Evolutionary conservation across 1,140 invertebrate species (phyloP).

Genomic region (Caenorhabditis briggsae): DNA sequence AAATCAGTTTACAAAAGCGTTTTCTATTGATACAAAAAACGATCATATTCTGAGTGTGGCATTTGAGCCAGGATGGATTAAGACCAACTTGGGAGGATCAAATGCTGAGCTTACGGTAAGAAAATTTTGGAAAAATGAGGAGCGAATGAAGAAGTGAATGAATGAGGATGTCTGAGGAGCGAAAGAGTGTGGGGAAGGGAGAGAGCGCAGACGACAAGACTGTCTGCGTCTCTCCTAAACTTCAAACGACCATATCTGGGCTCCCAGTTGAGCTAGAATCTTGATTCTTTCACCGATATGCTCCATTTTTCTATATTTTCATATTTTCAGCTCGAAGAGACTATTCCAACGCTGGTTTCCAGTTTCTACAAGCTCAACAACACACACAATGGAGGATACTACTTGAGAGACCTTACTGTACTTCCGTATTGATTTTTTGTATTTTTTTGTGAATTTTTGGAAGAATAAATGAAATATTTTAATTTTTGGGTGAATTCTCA

Average conservation of each 20-base stretch:
- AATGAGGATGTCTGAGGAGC: too few relatives aligned
- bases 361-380: slow-evolving; percentile 15
- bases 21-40: slow-evolving; percentile 27
- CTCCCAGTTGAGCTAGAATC: too few relatives aligned
- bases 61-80: slow-evolving; percentile 33
- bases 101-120: slow-evolving; percentile 13
- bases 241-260: too few relatives aligned
- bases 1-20: neutral
- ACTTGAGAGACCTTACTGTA: neutral
- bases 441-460: neutral
- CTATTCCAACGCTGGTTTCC: neutral
- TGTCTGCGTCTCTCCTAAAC: too few relatives aligned
- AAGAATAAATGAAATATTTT: too few relatives aligned
- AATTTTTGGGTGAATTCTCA: too few relatives aligned
- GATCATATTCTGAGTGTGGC: slow-evolving; percentile 29
- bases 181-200: too few relatives aligned
- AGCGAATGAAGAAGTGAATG: neutral
- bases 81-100: slow-evolving; percentile 48
- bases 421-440: slow-evolving; percentile 26
- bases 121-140: too few relatives aligned
- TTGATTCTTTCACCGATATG: too few relatives aligned
- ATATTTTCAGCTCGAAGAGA: slow-evolving; percentile 21
- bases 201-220: too few relatives aligned
- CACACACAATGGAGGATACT: slow-evolving; percentile 47
- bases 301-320: too few relatives aligned